Conservation (phyloP, 2,797 vertebrate species). For the Picus viridis region DNA sequence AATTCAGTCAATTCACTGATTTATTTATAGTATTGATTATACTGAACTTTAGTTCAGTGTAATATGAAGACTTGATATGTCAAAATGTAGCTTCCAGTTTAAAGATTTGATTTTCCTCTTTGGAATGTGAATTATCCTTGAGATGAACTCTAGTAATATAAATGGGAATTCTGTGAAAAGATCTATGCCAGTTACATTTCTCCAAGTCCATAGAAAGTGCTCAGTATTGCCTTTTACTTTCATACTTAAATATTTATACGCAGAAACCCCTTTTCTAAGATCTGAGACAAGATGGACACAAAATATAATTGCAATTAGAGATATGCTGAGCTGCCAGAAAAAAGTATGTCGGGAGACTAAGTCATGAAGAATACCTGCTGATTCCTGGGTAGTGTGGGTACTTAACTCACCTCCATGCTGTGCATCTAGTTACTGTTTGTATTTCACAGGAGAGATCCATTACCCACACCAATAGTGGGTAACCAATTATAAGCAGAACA, state of each 20-base stretch:
- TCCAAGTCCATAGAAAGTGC: constrained; percentile 22
- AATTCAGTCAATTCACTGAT: constrained; percentile 60
- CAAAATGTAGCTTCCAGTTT: constrained; percentile 12
- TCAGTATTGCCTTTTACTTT: constrained; percentile 50
- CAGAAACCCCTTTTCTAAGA: constrained; percentile 51
- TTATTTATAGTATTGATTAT: constrained; percentile 71
- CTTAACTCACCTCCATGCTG: constrained; percentile 79
- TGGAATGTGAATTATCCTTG: neutral
- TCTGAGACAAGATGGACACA: constrained; percentile 69
- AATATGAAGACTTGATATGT: neutral
- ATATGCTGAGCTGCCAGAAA: constrained; percentile 75
- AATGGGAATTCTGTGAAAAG: neutral
- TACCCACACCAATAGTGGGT: constrained; percentile 72
- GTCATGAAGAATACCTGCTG: constrained; percentile 76
- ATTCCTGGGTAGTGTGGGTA: constrained; percentile 68
- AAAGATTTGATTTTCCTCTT: constrained; percentile 38
- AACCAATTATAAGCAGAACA: constrained; percentile 74
- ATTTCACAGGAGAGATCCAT: constrained; percentile 74
- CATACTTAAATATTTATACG: constrained; percentile 64
- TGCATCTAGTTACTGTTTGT: constrained; percentile 74
- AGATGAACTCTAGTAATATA: neutral
- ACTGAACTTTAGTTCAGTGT: neutral
- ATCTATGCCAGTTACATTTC: neutral
- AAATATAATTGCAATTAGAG: constrained; percentile 81
- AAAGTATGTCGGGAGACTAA: constrained; percentile 70